Conservation (phyloP, 2,113 vertebrate species). For the Pomatorhinus ruficollis region DNA sequence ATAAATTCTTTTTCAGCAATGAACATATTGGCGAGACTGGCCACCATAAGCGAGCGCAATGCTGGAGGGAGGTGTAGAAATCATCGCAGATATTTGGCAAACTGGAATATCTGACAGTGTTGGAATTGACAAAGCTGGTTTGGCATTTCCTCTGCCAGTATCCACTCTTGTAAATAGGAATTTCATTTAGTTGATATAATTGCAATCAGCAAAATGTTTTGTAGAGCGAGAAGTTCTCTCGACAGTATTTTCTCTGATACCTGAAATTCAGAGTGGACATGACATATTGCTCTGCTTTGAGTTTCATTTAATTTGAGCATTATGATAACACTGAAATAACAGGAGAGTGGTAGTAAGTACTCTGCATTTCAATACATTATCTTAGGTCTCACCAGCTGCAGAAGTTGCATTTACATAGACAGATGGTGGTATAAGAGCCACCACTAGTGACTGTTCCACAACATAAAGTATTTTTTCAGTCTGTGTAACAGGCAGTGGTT, state of each 20-base stretch:
- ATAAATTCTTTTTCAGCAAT: neutral
- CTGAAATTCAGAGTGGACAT: neutral
- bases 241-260: neutral
- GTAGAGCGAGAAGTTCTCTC: neutral
- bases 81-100: neutral
- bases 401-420: neutral
- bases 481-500: neutral
- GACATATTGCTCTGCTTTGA: neutral
- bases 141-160: slow-evolving; percentile 13
- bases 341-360: neutral
- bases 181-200: neutral
- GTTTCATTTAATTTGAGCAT: neutral
- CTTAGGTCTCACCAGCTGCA: neutral
- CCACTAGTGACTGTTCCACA: neutral
- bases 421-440: neutral
- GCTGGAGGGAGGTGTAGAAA: neutral
- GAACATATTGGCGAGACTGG: neutral
- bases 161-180: slow-evolving; percentile 5
- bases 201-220: neutral
- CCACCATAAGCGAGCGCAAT: neutral
- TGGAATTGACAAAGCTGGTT: slow-evolving; percentile 24
- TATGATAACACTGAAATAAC: neutral
- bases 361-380: neutral
- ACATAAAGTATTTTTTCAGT: neutral
- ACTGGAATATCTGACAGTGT: neutral